phyloP scores from a whole-genome alignment of 1,140 invertebrate species.

The Drosophila prosaltans region DNA sequence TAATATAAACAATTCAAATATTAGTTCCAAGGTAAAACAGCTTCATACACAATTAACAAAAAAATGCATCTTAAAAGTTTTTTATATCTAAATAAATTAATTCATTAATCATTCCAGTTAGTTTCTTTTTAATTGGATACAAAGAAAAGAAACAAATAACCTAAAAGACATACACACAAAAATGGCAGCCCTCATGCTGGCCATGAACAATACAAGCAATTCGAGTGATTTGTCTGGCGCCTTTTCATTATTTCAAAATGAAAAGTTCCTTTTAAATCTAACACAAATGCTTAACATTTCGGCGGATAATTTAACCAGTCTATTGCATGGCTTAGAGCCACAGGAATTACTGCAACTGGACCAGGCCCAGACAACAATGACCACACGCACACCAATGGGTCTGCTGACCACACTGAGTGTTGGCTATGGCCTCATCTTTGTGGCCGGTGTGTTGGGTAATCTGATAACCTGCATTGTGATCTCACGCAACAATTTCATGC shows the following conservation, averaged over 20 bases:
- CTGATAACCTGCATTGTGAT: conserved; percentile 94
- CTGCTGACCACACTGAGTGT: conserved; percentile 86
- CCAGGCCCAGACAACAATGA: conserved; percentile 26
- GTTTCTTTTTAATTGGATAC: conserved; percentile 36
- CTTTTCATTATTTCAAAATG: conserved; percentile 65
- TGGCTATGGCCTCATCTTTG: conserved; percentile 90
- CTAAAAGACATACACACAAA: conserved; percentile 15
- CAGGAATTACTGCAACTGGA: conserved; percentile 41
- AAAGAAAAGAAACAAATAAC: background rate
- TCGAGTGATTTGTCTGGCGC: conserved; percentile 21
- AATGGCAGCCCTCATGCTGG: conserved; percentile 63
- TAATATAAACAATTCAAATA: too few relatives aligned
- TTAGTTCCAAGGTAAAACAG: too few relatives aligned
- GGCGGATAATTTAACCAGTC: conserved; percentile 69
- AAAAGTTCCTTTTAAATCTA: conserved; percentile 74
- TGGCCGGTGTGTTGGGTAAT: conserved; percentile 93
- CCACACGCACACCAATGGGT: conserved; percentile 77
- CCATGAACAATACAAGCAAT: conserved; percentile 40
- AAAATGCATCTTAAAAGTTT: background rate
- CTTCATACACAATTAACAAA: too few relatives aligned
- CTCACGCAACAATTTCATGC: conserved; percentile 91
- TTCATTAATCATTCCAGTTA: background rate
- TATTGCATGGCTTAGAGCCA: conserved; percentile 61
- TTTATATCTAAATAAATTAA: background rate
- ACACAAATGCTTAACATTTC: conserved; percentile 81